A percentile compares a stretch with the other conserved stretches of the same genome.
phyloP scores from a whole-genome alignment of 2,797 vertebrate genomes.

The Podarcis siculus region DNA sequence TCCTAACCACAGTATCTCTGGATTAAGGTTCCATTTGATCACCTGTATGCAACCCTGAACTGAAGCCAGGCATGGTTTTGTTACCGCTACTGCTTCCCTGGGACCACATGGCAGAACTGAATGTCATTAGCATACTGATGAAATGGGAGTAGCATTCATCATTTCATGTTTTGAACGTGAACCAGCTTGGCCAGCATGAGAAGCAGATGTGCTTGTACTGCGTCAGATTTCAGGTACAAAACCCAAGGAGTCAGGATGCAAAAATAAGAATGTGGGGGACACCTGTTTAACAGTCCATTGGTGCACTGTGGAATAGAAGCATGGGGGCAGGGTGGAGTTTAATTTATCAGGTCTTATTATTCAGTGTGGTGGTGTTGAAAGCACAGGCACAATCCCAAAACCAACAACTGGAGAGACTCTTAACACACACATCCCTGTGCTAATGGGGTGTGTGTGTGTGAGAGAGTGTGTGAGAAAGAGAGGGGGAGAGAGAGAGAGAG shows the following conservation, averaged over 20 bases:
- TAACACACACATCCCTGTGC: conserved; percentile 24
- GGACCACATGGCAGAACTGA: neutral
- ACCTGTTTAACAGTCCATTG: neutral
- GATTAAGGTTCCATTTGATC: neutral
- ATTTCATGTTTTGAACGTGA: neutral
- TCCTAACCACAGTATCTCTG: neutral
- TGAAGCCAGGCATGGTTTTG: neutral
- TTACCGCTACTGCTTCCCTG: neutral
- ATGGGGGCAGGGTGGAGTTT: neutral
- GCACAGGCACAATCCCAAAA: conserved; percentile 9
- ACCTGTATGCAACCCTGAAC: neutral
- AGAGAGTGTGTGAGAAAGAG: too few relatives aligned
- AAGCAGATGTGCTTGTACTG: neutral
- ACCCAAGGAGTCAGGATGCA: neutral
- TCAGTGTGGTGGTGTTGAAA: neutral
- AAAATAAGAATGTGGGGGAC: neutral
- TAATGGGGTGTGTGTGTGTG: too few relatives aligned
- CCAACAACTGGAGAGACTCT: conserved; percentile 26
- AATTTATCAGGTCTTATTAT: conserved; percentile 12
- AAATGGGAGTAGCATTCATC: neutral
- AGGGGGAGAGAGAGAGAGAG: too few relatives aligned
- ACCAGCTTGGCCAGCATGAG: neutral
- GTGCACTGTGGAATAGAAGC: neutral
- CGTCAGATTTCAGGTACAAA: neutral
- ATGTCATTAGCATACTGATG: neutral